These are phyloP conservation scores for Chrysotoxum bicinctum DNA, from an alignment of 2,888 invertebrate genomes.

Conservation along the genomic window DNA sequence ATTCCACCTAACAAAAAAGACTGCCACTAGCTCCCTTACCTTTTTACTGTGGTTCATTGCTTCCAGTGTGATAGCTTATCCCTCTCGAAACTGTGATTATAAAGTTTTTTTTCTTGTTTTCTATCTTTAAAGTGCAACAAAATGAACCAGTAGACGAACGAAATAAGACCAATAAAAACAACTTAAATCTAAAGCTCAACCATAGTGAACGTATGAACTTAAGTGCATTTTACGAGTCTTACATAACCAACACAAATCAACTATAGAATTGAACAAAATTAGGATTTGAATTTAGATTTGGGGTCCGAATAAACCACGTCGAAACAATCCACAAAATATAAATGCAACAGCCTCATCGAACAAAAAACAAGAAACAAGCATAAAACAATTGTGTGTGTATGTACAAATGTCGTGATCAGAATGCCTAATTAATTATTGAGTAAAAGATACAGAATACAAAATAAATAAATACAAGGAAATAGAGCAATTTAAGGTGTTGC, in stretches of 20 bases:
- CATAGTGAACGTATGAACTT: slow-evolving; percentile 57
- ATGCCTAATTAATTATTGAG: slow-evolving; percentile 59
- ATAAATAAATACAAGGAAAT: slow-evolving; percentile 49
- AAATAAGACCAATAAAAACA: slow-evolving; percentile 12
- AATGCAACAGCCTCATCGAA: slow-evolving; percentile 13
- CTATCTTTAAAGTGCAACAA: slow-evolving; percentile 23
- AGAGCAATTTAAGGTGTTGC: slow-evolving; percentile 37
- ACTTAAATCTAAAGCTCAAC: slow-evolving; percentile 9
- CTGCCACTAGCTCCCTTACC: neutral
- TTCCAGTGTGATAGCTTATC: slow-evolving; percentile 52
- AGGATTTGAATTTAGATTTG: slow-evolving; percentile 41
- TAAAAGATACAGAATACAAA: neutral
- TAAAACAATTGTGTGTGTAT: slow-evolving; percentile 34
- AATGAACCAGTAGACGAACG: slow-evolving; percentile 29
- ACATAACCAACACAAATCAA: slow-evolving; percentile 60
- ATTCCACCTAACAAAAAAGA: neutral
- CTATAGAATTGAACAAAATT: slow-evolving; percentile 51
- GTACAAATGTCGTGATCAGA: slow-evolving; percentile 57
- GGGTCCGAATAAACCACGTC: slow-evolving; percentile 17
- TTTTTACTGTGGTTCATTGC: slow-evolving; percentile 48
- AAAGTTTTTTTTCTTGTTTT: neutral
- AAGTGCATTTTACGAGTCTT: slow-evolving; percentile 60
- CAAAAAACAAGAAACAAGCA: slow-evolving; percentile 18
- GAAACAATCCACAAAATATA: slow-evolving; percentile 16
- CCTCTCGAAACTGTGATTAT: slow-evolving; percentile 56